phyloP scores from a whole-genome alignment of 2,113 vertebrate genomes.

The Albula goreensis region DNA sequence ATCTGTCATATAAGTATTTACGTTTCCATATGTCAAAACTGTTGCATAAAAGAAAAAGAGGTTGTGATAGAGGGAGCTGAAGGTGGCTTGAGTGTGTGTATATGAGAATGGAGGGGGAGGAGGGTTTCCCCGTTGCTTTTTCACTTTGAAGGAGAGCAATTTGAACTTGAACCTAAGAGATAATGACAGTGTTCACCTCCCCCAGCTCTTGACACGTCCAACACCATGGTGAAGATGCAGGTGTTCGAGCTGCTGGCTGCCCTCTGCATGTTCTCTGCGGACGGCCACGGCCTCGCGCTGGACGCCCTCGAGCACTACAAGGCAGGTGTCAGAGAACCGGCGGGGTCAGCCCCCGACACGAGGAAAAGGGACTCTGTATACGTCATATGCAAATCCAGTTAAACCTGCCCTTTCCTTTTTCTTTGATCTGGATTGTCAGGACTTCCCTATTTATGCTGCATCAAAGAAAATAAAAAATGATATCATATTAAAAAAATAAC shows the following conservation, averaged over 20 bases:
- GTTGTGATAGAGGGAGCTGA: too few species aligned
- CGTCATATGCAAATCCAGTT: too few species aligned
- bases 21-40: too few species aligned
- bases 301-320: slow-evolving; percentile 96
- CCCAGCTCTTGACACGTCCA: slow-evolving; percentile 92
- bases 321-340: slow-evolving; percentile 59
- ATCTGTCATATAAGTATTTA: too few species aligned
- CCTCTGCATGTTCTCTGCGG: slow-evolving; percentile 87
- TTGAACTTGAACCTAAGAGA: neutral
- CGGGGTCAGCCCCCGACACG: neutral
- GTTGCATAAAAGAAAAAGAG: too few species aligned
- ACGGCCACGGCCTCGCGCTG: slow-evolving; percentile 85
- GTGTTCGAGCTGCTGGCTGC: slow-evolving; percentile 95
- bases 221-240: slow-evolving; percentile 97
- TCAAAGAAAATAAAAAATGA: too few species aligned
- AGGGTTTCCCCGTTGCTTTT: too few species aligned
- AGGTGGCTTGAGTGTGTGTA: neutral
- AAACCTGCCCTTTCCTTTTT: too few species aligned
- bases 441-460: too few species aligned
- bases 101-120: neutral
- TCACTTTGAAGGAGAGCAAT: neutral
- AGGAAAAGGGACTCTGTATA: too few species aligned
- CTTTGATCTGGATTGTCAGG: too few species aligned
- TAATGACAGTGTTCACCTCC: slow-evolving; percentile 6
- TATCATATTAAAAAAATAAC: too few species aligned